phyloP scores from a whole-genome alignment of 2,888 invertebrate species.

The Himalopsyche japonica region DNA sequence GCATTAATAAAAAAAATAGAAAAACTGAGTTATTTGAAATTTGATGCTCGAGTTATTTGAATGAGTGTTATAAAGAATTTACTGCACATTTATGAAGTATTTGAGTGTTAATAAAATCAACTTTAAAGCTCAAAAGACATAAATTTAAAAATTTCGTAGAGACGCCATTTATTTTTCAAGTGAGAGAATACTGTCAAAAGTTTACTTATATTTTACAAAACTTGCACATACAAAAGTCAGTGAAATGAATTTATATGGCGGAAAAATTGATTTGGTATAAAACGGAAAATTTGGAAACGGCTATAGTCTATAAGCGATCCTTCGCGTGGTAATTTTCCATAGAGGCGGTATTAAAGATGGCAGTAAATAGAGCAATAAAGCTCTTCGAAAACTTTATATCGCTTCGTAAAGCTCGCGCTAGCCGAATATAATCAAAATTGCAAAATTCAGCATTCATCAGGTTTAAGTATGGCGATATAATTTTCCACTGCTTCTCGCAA shows the following conservation, averaged over 20 bases:
- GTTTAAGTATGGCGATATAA: neutral
- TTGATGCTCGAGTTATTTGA: no score
- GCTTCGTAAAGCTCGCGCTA: constrained; percentile 6
- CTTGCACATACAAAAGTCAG: neutral
- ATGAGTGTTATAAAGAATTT: no score
- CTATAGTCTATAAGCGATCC: constrained; percentile 11
- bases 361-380: constrained; percentile 16
- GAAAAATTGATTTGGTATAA: neutral
- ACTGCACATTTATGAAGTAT: no score
- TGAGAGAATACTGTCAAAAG: neutral
- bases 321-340: constrained; percentile 7
- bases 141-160: no score
- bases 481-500: neutral
- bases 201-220: neutral
- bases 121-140: no score
- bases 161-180: neutral
- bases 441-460: neutral
- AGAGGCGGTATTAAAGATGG: constrained; percentile 4
- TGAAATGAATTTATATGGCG: neutral
- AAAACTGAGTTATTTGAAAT: no score
- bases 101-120: no score
- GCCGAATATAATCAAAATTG: constrained; percentile 10
- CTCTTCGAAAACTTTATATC: constrained; percentile 11
- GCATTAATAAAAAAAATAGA: no score
- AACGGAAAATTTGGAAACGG: neutral